These are phyloP conservation scores for Araneus ventricosus DNA, from an alignment of 1,140 invertebrate genomes.

Conservation along the genomic window DNA sequence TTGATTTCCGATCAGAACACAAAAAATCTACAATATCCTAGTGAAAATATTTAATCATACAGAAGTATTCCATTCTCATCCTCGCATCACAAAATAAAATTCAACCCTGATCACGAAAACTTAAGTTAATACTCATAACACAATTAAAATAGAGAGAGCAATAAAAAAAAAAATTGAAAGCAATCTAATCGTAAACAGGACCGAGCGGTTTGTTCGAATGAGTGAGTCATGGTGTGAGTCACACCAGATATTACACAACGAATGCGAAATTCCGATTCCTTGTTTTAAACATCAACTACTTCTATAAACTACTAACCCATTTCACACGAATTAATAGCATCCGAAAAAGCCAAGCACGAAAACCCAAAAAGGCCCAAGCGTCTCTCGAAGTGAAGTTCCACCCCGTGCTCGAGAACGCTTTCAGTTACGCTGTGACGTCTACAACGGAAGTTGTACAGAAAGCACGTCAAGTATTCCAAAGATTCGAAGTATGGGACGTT, in stretches of 20 bases:
- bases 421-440: slow-evolving; percentile 66
- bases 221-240: not conserved
- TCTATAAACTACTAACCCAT: slow-evolving; percentile 30
- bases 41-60: no score
- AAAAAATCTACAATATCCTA: no score
- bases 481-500: slow-evolving; percentile 64
- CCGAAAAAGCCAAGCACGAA: slow-evolving; percentile 9
- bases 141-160: not conserved
- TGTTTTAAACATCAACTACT: no score
- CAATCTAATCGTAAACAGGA: not conserved
- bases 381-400: slow-evolving; percentile 25
- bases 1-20: no score
- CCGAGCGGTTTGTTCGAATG: not conserved
- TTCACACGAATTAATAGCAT: slow-evolving; percentile 30
- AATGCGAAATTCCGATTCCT: not conserved
- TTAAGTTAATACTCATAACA: not conserved
- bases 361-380: slow-evolving; percentile 1
- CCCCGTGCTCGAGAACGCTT: not conserved
- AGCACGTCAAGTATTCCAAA: slow-evolving; percentile 68
- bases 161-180: not conserved
- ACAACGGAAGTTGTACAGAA: slow-evolving; percentile 68
- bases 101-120: not conserved
- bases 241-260: slow-evolving; percentile 17
- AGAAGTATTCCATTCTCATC: no score
- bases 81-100: no score